phyloP scores from a whole-genome alignment of 2,888 invertebrate species.

The Nomada goodeniana region DNA sequence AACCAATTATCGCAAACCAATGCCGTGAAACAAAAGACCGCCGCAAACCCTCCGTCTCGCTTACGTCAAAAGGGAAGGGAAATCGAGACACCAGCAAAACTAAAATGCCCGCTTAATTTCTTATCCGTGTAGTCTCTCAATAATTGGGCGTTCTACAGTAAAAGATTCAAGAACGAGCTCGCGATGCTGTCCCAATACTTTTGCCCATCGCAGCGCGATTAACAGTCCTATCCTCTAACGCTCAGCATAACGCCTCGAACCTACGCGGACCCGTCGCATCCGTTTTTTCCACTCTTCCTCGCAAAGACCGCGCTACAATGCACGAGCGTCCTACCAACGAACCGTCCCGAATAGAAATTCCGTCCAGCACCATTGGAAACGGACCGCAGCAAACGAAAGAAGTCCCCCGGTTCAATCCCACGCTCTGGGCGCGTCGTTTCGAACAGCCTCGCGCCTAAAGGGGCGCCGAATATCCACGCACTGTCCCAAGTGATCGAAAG shows the following conservation, averaged over 20 bases:
- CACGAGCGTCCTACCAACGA: neutral
- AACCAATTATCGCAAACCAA: slow-evolving; percentile 38
- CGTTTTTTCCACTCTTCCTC: neutral
- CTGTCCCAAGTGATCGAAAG: neutral
- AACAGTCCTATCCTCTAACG: too few relatives aligned
- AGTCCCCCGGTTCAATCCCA: too few relatives aligned
- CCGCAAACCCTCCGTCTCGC: slow-evolving; percentile 7
- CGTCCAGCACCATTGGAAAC: too few relatives aligned
- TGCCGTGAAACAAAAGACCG: slow-evolving; percentile 39
- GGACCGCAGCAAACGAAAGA: neutral
- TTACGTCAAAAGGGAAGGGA: neutral
- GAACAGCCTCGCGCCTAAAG: neutral
- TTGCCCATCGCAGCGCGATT: too few relatives aligned
- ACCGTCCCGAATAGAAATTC: neutral
- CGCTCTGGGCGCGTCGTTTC: neutral
- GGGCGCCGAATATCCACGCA: neutral
- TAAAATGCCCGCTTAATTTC: slow-evolving; percentile 12
- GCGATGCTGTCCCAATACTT: too few relatives aligned
- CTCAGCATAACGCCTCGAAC: too few relatives aligned
- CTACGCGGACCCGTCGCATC: too few relatives aligned
- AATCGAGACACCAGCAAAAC: neutral
- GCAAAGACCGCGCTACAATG: neutral
- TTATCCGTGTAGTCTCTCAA: too few relatives aligned
- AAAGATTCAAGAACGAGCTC: too few relatives aligned
- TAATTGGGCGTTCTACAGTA: too few relatives aligned